Evolutionary conservation across 2,797 vertebrate species (phyloP).

Genomic region (Rachycentron canadum): DNA sequence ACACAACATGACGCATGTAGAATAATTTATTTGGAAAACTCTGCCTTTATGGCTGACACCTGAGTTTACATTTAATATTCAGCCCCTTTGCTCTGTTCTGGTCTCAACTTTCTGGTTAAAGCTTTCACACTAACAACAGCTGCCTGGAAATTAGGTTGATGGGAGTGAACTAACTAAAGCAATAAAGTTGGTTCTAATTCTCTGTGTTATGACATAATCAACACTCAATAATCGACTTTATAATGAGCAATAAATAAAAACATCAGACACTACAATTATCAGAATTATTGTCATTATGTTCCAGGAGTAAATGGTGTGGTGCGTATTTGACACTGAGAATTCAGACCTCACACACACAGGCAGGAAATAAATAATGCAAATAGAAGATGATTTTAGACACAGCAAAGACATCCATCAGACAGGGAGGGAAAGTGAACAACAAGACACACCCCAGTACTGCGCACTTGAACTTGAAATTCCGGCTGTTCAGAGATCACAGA

Average conservation of each 20-base stretch:
- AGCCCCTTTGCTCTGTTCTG: not conserved
- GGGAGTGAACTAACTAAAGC: not conserved
- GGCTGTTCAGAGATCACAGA: not conserved
- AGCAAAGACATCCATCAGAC: constrained; percentile 11
- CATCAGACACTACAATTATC: not conserved
- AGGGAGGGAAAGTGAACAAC: constrained; percentile 12
- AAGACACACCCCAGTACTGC: constrained; percentile 15
- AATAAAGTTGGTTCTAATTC: not conserved
- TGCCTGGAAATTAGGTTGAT: not conserved
- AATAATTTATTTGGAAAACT: not conserved
- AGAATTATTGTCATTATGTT: not conserved
- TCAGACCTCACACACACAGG: not conserved
- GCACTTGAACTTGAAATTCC: constrained; percentile 7
- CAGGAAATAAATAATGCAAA: not conserved
- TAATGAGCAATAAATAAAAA: not conserved
- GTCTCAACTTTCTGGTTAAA: not conserved
- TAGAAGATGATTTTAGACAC: constrained; percentile 2
- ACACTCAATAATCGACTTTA: not conserved
- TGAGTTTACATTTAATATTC: too few relatives aligned
- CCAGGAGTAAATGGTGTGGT: not conserved
- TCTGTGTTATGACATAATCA: too few relatives aligned
- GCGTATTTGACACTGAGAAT: not conserved
- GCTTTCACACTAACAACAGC: not conserved
- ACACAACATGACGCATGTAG: not conserved
- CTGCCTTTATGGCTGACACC: too few relatives aligned